These are phyloP conservation scores for Micrastur ruficollis DNA, from an alignment of 2,797 vertebrate genomes.

Conservation along the genomic window DNA sequence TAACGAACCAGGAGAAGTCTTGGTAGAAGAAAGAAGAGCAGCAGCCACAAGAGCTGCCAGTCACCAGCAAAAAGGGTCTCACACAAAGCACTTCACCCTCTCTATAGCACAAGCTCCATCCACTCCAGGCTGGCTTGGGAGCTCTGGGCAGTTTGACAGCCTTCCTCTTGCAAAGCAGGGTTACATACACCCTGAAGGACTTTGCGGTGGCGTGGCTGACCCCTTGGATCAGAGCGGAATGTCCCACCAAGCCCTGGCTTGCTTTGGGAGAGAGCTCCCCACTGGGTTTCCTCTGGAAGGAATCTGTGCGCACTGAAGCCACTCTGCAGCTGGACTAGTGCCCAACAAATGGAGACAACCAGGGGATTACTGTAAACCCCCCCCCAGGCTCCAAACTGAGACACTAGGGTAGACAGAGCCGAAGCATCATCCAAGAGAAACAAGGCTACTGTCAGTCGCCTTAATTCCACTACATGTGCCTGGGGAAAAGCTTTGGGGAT, in stretches of 20 bases:
- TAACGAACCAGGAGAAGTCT: neutral
- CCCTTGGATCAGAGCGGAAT: neutral
- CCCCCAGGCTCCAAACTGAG: neutral
- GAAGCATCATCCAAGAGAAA: neutral
- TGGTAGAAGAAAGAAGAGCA: neutral
- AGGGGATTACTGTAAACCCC: neutral
- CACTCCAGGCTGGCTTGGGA: neutral
- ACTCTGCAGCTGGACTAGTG: neutral
- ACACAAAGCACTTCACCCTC: neutral
- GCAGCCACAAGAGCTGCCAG: neutral
- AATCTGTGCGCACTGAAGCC: neutral
- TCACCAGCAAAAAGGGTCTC: neutral
- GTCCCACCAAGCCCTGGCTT: neutral
- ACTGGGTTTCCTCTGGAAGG: neutral
- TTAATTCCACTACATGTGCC: neutral
- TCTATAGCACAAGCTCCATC: neutral
- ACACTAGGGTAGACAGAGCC: neutral
- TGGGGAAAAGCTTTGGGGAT: neutral
- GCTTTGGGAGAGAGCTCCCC: neutral
- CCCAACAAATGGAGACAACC: neutral
- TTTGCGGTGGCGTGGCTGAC: neutral
- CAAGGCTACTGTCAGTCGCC: neutral
- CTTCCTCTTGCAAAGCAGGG: neutral
- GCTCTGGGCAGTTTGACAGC: neutral
- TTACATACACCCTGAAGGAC: neutral